Base-by-base conservation (phyloP, 2,113 vertebrate genomes). In the Varanus salvator region DNA sequence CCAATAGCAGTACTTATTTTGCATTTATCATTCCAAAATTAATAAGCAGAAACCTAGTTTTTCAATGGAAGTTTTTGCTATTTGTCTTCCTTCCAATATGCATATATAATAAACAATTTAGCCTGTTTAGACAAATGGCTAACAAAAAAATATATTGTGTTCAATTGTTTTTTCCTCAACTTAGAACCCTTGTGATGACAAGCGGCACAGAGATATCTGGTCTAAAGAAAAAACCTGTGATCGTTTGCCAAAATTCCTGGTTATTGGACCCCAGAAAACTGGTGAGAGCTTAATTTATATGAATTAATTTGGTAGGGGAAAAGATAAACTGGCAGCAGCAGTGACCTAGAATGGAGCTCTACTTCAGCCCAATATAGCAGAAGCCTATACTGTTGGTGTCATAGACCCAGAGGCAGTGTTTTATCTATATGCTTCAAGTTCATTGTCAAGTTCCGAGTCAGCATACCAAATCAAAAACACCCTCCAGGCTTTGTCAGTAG, bases 171-270 rank as follows among this genome's bases (percentile, higher is more conserved):
- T 93, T 0, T 93, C 86, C 89, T 88, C 17, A 87, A 75, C 72
- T 80, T 86, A 99, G 99, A 99, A 99, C 81, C 99, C 99, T 7
- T 99, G 99, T 92, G 98, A 99, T 96, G 99, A 99, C 95, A 99
- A 98, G 95, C 97, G 99, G 71, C 99, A 99, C 94, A 98, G 98
- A 97, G 99, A 99, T 97, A 99, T 99, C 94, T 99, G 99, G 99
- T 99, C 99, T 75, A 99, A 99, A 97, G 99, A 99, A 95, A 99
- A 99, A 97, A 99, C 98, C 71, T 99, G 99, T 91, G 98, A 99
- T 96, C 98, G 98, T 31, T 97, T 99, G 92, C 99, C 99, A 90
- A 99, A 98, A 95, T 98, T 99, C 96, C 97, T 99, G 97, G 98
- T 99, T 89, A 97, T 99, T 86, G 99, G 99, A 92, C 99, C 99